Conservation (phyloP, 1,140 invertebrate species). For the Brachionus angularis region DNA sequence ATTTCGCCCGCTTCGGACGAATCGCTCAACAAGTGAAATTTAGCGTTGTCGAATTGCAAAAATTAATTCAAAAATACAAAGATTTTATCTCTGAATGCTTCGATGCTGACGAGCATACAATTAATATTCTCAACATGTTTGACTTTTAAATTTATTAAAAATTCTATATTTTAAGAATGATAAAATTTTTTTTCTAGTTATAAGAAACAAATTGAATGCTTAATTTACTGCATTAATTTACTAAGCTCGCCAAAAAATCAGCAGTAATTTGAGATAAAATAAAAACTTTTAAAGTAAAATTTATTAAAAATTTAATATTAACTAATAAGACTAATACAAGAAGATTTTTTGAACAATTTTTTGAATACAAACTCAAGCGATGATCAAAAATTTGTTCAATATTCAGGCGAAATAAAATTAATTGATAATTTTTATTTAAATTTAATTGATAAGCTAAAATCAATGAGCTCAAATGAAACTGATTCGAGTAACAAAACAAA, state of each 20-base stretch:
- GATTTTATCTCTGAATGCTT: constrained; percentile 37
- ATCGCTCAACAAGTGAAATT: constrained; percentile 41
- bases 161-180: background rate
- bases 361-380: background rate
- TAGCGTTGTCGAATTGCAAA: constrained; percentile 7
- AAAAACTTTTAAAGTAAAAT: too few relatives aligned
- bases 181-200: background rate
- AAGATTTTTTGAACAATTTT: constrained; percentile 14
- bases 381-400: background rate
- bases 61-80: constrained; percentile 40
- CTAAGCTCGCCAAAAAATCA: constrained; percentile 7
- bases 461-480: background rate
- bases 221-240: constrained; percentile 18
- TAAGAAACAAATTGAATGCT: constrained; percentile 20
- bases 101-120: constrained; percentile 33
- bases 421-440: constrained; percentile 15
- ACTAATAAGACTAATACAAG: background rate
- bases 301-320: too few relatives aligned
- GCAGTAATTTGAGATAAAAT: background rate
- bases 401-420: constrained; percentile 2
- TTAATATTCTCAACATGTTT: constrained; percentile 40
- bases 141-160: background rate
- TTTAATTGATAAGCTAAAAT: constrained; percentile 3
- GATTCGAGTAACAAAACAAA: background rate
- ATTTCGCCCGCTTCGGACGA: constrained; percentile 15